A percentile compares a stretch with the other conserved stretches of the same genome.
These are phyloP conservation scores for Seriola rivoliana DNA, from an alignment of 2,113 vertebrate genomes.

Conservation along the genomic window DNA sequence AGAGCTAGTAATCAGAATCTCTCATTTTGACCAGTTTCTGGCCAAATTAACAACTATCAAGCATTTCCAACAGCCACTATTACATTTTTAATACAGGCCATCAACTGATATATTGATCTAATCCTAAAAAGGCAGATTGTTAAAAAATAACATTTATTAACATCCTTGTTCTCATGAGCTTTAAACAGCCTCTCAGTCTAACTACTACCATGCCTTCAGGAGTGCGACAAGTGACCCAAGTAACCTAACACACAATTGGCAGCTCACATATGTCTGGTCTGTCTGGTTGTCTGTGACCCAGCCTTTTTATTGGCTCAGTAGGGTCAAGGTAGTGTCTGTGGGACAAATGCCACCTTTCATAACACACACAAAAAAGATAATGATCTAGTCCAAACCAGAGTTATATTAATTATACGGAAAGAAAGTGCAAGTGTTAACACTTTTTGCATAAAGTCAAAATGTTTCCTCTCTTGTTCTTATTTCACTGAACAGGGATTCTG, in stretches of 20 bases:
- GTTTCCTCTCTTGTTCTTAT: neutral
- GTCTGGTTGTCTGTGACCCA: conserved; percentile 49
- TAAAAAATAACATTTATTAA: neutral
- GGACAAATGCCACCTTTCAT: conserved; percentile 64
- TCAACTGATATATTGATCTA: neutral
- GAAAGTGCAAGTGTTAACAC: neutral
- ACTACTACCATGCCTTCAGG: neutral
- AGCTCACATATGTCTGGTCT: conserved; percentile 43
- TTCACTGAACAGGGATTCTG: neutral
- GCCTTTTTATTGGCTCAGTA: conserved; percentile 44
- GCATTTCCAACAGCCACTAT: neutral
- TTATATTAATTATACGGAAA: conserved; percentile 18
- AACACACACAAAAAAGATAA: conserved; percentile 30
- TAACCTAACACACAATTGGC: conserved; percentile 57
- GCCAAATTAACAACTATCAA: neutral
- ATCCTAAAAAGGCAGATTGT: neutral
- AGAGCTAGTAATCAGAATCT: neutral
- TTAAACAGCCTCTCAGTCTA: neutral
- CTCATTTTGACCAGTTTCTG: neutral
- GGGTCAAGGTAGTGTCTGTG: conserved; percentile 63
- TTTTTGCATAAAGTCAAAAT: neutral
- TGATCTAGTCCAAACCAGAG: conserved; percentile 4
- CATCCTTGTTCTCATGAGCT: neutral
- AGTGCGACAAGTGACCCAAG: conserved; percentile 49
- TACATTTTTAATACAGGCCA: neutral